Conservation (phyloP, 2,797 vertebrate genomes). For the Eleutherodactylus coqui region DNA sequence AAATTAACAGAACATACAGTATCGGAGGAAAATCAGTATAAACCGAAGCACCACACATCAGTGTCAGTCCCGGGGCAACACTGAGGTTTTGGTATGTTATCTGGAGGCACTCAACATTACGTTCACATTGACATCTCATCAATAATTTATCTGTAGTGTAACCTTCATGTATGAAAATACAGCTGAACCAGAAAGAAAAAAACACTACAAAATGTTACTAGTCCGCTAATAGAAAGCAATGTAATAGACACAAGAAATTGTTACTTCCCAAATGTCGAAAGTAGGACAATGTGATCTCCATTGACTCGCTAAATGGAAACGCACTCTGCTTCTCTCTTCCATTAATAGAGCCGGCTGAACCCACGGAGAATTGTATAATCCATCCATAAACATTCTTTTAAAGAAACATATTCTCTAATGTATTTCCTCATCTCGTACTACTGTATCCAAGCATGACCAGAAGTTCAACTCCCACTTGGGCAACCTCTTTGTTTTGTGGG, state of each 20-base stretch:
- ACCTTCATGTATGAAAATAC: background rate
- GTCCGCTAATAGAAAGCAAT: background rate
- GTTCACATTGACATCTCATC: background rate
- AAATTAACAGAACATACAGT: background rate
- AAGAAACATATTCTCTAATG: conserved; percentile 40
- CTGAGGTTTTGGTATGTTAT: too few relatives aligned
- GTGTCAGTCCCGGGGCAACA: background rate
- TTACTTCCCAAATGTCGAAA: background rate
- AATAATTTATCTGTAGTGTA: background rate
- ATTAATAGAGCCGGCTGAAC: background rate
- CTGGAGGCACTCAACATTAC: background rate
- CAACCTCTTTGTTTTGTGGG: conserved; percentile 37
- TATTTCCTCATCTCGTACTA: conserved; percentile 10
- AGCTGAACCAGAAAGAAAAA: background rate
- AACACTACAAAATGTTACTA: background rate
- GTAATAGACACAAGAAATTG: background rate
- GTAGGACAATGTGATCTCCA: conserved; percentile 6
- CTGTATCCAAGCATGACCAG: conserved; percentile 15
- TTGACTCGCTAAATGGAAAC: conserved; percentile 33
- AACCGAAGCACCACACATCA: background rate
- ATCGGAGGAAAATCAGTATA: background rate
- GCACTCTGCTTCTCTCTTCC: conserved; percentile 16
- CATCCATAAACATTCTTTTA: conserved; percentile 36
- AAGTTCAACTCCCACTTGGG: conserved; percentile 33
- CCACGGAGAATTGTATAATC: conserved; percentile 28